Base-by-base conservation (phyloP, 2,888 invertebrate species). In the Norana najaformis region DNA sequence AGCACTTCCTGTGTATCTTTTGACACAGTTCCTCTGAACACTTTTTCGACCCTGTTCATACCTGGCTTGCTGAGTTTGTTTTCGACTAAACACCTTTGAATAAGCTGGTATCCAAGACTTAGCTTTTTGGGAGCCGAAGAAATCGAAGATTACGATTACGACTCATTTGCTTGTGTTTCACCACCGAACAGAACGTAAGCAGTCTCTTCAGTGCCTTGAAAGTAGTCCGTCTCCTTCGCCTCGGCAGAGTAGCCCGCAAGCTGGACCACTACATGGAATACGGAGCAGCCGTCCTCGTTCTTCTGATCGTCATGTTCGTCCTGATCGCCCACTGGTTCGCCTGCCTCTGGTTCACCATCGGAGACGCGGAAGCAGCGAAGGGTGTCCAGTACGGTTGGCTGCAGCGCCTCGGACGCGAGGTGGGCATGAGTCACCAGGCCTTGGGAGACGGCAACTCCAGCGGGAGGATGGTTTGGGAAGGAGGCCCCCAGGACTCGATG, bases 241-340 rank as follows among this genome's bases (percentile, higher is more conserved):
- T 99, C 95, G 99, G 99, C 91, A 96, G 99, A 23, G 99, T 99
- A 93, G 99, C 99, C 92, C 97, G 99, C 94, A 92, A 92, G 96
- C 96, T 99, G 95, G 99, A 99, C 96, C 97, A 99, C 94, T 99
- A 99, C 96, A 96, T 99, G 95, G 99, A 99, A 96, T 99, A 99
- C 96, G 99, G 99, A 93, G 99, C 99, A 88, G 99, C 99, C 93
- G 99, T 99, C 97, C 96, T 99, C 93, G 98, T 99, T 95, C 96
- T 99, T 93, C 96, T 99, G 93, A 95, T 95, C 53, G 99, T 99
- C 96, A 99, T 99, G 96, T 99, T 99, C 96, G 98, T 99, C 97
- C 96, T 99, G 95, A 99, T 99, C 94, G 99, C 99, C 92, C 99
- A 99, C 96, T 99, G 99, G 99, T 99, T 93, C 88, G 99, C 99